Evolutionary conservation across 2,888 invertebrate species (phyloP).

Genomic region (Plebejus anna): DNA sequence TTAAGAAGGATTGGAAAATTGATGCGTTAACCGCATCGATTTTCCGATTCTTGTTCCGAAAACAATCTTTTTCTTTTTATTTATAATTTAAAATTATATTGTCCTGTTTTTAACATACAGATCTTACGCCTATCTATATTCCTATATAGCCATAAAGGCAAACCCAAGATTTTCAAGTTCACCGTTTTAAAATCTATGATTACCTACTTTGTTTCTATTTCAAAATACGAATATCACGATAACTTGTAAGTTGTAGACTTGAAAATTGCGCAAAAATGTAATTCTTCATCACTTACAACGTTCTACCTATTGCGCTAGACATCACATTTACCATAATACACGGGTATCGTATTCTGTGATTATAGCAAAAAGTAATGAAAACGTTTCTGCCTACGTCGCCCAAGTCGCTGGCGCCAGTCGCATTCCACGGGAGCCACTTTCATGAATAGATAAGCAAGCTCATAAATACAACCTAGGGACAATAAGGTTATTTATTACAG

Average conservation of each 20-base stretch:
- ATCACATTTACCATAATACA: conserved; percentile 37
- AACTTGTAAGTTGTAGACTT: background rate
- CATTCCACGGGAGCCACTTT: conserved; percentile 74
- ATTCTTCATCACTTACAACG: background rate
- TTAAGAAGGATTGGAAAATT: too few relatives aligned
- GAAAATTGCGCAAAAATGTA: background rate
- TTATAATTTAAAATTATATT: too few relatives aligned
- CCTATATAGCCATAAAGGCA: too few relatives aligned
- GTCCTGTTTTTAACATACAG: too few relatives aligned
- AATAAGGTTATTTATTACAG: conserved; percentile 34
- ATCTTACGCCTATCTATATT: too few relatives aligned
- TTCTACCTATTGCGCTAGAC: background rate
- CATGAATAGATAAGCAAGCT: conserved; percentile 71
- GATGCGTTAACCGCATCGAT: too few relatives aligned
- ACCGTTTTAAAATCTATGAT: too few relatives aligned
- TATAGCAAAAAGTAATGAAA: conserved; percentile 27
- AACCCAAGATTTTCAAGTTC: too few relatives aligned
- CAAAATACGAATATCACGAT: background rate
- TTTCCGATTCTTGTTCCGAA: too few relatives aligned
- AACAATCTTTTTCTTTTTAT: too few relatives aligned
- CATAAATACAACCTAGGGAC: conserved; percentile 44
- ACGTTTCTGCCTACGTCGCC: conserved; percentile 33
- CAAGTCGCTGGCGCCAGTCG: conserved; percentile 59
- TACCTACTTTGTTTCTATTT: background rate
- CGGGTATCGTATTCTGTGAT: conserved; percentile 32